These are phyloP conservation scores for Seriola quinqueradiata DNA, from an alignment of 2,113 vertebrate species.

Conservation along the genomic window DNA sequence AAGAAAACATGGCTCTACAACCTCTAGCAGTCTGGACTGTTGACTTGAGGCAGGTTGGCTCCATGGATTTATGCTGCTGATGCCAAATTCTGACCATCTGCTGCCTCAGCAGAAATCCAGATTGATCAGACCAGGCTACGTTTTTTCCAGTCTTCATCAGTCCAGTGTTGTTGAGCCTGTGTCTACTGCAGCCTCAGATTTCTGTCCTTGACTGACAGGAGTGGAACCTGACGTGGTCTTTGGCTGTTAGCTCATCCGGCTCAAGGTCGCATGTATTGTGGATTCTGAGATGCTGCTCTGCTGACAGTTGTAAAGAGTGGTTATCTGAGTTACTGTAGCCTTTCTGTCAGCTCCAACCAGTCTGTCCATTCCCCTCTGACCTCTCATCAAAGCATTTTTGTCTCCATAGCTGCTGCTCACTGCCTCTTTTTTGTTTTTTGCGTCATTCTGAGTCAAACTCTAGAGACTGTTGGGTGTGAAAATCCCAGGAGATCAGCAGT, in stretches of 20 bases:
- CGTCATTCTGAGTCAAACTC: not conserved
- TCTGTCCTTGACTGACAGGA: too few species aligned
- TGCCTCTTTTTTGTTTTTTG: not conserved
- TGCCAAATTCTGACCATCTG: not conserved
- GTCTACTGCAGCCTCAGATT: not conserved
- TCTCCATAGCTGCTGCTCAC: too few species aligned
- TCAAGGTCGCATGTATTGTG: too few species aligned
- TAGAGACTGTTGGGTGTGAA: not conserved
- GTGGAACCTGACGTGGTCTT: too few species aligned
- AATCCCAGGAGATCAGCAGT: not conserved
- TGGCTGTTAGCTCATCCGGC: too few species aligned
- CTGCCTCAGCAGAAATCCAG: not conserved
- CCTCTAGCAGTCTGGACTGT: not conserved
- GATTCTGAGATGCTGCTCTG: too few species aligned
- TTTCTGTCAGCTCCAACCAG: not conserved
- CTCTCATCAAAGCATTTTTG: not conserved
- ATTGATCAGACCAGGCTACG: not conserved
- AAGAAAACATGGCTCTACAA: not conserved
- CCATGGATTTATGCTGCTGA: too few species aligned
- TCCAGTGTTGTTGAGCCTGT: not conserved
- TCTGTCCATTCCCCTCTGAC: too few species aligned
- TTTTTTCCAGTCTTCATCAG: not conserved
- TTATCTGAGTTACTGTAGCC: not conserved
- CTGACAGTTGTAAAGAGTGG: too few species aligned
- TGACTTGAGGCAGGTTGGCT: not conserved